Evolutionary conservation across 2,888 invertebrate species (phyloP).

Genomic region (Sclerodermus sp.): DNA sequence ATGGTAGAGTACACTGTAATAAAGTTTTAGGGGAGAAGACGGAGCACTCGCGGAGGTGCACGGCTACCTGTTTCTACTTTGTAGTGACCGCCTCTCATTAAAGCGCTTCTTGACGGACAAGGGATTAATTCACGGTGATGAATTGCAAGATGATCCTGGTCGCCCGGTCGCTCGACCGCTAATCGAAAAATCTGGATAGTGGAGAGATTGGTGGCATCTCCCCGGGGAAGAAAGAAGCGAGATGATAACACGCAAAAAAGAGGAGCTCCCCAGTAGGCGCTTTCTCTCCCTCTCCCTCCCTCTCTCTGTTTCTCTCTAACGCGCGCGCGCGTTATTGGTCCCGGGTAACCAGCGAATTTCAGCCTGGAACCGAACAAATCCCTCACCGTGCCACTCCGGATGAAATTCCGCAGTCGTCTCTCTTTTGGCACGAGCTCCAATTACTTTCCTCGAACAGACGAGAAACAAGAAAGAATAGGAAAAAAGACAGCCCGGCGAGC

Average conservation of each 20-base stretch:
- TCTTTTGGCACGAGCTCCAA: conserved; percentile 41
- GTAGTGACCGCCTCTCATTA: neutral
- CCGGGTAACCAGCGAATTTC: conserved; percentile 18
- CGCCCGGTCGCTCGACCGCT: neutral
- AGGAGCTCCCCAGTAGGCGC: conserved; percentile 2
- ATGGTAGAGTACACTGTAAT: no score
- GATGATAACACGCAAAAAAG: no score
- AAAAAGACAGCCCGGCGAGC: neutral
- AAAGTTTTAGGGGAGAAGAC: no score
- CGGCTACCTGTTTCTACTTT: no score
- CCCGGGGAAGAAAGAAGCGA: no score
- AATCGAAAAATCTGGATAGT: neutral
- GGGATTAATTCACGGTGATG: neutral
- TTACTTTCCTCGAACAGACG: conserved; percentile 22
- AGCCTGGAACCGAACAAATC: conserved; percentile 28
- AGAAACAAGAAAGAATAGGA: conserved; percentile 8
- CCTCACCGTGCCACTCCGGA: conserved; percentile 22
- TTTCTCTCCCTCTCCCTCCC: no score
- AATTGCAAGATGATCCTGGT: conserved; percentile 1
- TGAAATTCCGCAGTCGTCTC: conserved; percentile 20
- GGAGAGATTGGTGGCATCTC: no score
- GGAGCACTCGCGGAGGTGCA: no score
- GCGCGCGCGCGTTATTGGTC: neutral
- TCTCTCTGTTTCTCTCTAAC: no score
- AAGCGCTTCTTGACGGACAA: neutral